Conservation (phyloP, 2,888 invertebrate species). For the Cosmia trapezina region DNA sequence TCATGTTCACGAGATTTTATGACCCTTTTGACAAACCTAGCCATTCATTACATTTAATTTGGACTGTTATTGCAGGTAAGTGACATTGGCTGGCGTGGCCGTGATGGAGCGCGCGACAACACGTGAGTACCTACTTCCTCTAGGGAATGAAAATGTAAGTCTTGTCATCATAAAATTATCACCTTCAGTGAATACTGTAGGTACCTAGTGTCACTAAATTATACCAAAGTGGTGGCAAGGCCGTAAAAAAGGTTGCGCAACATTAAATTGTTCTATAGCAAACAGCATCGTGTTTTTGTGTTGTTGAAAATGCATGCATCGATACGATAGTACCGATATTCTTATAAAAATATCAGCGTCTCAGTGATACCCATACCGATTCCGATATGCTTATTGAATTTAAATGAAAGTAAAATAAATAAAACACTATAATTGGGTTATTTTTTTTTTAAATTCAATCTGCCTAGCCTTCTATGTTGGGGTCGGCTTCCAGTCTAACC, state of each 20-base stretch:
- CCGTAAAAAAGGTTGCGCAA: constrained; percentile 1
- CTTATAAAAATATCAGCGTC: too few species aligned
- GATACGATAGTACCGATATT: too few species aligned
- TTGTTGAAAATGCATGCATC: background rate
- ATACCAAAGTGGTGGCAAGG: background rate
- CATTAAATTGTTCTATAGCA: background rate
- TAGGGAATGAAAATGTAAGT: constrained; percentile 42
- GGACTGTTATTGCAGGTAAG: constrained; percentile 83
- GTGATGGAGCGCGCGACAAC: constrained; percentile 63
- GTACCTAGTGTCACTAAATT: constrained; percentile 2
- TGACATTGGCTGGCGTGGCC: constrained; percentile 73
- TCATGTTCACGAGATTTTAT: constrained; percentile 28
- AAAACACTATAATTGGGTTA: too few species aligned
- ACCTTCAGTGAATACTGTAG: constrained; percentile 8
- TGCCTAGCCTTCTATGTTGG: too few species aligned
- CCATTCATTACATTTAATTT: constrained; percentile 64
- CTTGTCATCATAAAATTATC: constrained; percentile 27
- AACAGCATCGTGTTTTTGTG: background rate
- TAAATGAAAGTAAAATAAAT: too few species aligned
- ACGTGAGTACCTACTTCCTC: constrained; percentile 70
- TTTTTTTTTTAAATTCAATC: too few species aligned
- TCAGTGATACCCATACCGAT: too few species aligned
- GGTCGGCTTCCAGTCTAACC: too few species aligned
- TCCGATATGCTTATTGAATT: too few species aligned
- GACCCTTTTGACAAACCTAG: constrained; percentile 39